These are phyloP conservation scores for Rhyacophila evoluta DNA, from an alignment of 2,888 invertebrate species.

Conservation along the genomic window DNA sequence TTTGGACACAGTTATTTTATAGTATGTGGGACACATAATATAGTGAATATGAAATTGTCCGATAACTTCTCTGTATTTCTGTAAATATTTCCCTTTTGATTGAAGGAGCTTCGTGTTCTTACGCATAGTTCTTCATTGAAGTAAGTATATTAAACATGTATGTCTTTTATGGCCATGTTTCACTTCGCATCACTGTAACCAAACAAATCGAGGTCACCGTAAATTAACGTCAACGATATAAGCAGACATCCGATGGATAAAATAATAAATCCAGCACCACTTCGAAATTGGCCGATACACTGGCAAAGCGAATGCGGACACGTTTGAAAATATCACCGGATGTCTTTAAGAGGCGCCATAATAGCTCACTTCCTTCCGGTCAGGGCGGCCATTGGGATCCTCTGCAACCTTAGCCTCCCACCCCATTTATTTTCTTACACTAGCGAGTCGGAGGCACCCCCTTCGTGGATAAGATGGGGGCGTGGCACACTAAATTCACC, in stretches of 20 bases:
- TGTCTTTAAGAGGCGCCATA: slow-evolving; percentile 42
- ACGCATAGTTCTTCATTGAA: no score
- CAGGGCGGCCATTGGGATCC: slow-evolving; percentile 32
- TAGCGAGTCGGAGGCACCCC: slow-evolving; percentile 4
- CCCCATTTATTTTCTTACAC: slow-evolving; percentile 23
- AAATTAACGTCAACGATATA: slow-evolving; percentile 19
- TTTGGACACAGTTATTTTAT: no score
- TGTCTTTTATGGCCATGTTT: no score
- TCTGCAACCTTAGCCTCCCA: slow-evolving; percentile 29
- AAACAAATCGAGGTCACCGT: not conserved
- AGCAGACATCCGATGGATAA: not conserved
- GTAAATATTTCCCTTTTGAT: no score
- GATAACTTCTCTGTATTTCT: no score
- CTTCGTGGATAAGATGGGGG: slow-evolving; percentile 27
- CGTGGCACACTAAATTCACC: slow-evolving; percentile 47
- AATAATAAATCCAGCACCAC: slow-evolving; percentile 8
- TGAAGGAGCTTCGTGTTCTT: no score
- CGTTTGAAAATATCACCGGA: slow-evolving; percentile 38
- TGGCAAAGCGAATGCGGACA: slow-evolving; percentile 34
- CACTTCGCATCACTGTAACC: not conserved
- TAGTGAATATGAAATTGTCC: no score
- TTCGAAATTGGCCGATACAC: slow-evolving; percentile 12
- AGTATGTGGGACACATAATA: no score
- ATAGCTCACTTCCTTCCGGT: slow-evolving; percentile 50
- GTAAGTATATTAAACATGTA: no score